A percentile compares a stretch with the other conserved stretches of the same genome.
phyloP scores from a whole-genome alignment of 2,888 invertebrate genomes.

The Troilus luridus region DNA sequence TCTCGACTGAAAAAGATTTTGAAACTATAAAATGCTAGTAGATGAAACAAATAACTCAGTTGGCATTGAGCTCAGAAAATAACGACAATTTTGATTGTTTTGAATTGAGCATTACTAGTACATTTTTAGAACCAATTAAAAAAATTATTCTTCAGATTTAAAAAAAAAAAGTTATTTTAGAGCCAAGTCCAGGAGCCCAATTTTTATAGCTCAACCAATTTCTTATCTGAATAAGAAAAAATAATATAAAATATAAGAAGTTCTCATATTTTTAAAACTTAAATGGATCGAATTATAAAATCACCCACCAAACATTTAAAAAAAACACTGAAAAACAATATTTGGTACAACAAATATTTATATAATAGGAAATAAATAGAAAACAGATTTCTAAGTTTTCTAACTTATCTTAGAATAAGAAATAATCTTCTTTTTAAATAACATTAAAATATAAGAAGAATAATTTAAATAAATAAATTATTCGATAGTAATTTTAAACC shows the following conservation, averaged over 20 bases:
- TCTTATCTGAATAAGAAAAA: background rate
- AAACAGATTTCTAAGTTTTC: background rate
- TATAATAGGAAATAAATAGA: background rate
- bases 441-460: background rate
- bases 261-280: background rate
- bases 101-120: background rate
- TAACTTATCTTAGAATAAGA: background rate
- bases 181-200: background rate
- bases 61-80: slow-evolving; percentile 4
- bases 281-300: background rate
- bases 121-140: background rate
- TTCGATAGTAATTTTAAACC: too few species aligned
- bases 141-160: background rate
- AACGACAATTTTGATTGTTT: slow-evolving; percentile 24
- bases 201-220: background rate
- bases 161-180: background rate
- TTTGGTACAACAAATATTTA: background rate
- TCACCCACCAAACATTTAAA: too few species aligned
- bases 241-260: background rate
- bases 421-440: background rate
- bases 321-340: background rate
- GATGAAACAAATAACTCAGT: background rate
- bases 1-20: background rate
- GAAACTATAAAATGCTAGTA: background rate
- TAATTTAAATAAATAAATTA: background rate